Conservation (phyloP, 2,113 vertebrate species). For the Triplophysa siluroides region DNA sequence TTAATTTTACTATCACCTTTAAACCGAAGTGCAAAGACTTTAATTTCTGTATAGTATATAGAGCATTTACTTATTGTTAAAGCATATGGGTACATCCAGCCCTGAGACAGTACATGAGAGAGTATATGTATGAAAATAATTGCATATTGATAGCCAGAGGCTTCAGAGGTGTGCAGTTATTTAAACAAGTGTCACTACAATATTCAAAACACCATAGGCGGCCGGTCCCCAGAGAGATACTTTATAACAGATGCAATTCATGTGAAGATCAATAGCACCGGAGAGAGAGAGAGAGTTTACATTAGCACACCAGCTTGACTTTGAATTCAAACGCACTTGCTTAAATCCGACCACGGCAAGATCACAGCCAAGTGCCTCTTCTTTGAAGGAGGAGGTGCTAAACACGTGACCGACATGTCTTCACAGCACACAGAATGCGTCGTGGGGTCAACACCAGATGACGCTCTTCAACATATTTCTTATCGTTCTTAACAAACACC, state of each 20-base stretch:
- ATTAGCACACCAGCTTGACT: conserved; percentile 26
- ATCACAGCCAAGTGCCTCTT: not conserved
- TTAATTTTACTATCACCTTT: too few species aligned
- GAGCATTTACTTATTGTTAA: conserved; percentile 18
- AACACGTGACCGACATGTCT: not conserved
- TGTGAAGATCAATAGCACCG: conserved; percentile 1
- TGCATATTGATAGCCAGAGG: conserved; percentile 43
- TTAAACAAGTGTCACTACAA: conserved; percentile 15
- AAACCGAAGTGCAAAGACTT: not conserved
- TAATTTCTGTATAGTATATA: not conserved
- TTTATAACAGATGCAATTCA: conserved; percentile 8
- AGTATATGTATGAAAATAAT: conserved; percentile 40
- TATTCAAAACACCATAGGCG: conserved; percentile 42
- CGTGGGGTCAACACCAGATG: not conserved
- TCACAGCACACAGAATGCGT: not conserved
- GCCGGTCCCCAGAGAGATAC: conserved; percentile 22
- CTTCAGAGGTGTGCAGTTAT: conserved; percentile 20
- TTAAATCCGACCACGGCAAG: conserved; percentile 1
- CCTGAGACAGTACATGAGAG: conserved; percentile 16
- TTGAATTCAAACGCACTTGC: not conserved
- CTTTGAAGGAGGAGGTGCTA: not conserved
- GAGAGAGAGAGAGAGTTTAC: conserved; percentile 23
- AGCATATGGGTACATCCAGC: conserved; percentile 30
- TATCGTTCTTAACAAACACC: not conserved
- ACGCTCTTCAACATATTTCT: not conserved